Base-by-base conservation (phyloP, 1,140 invertebrate genomes). In the Cotesia chilonis region DNA sequence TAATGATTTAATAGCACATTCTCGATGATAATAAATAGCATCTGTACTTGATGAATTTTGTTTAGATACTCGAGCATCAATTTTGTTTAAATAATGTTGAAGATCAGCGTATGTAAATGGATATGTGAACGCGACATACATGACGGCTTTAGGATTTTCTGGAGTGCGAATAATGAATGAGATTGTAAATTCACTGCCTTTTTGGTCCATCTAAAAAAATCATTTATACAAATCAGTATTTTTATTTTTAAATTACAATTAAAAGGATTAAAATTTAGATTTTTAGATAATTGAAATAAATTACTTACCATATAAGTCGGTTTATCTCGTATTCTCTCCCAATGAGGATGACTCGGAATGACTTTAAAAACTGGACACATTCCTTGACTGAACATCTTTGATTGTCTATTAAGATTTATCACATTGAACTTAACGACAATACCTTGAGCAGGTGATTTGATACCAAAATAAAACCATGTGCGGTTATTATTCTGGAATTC, bases 381-480 rank as follows among this genome's bases (percentile, higher is more conserved):
- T 37, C 96, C 96, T 85, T 97, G 95, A 80, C 92, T 94, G 79
- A 95, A 97, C 87, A 98, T 92, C 87, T 96, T 96, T 20, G 92
- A 91, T 88, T 97, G 95, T 78, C 93, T 92, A 85, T 97, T 97
- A 69, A 97, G 84, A 87, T 97, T 96, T 80, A 95, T 90, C 51
- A 97, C 88, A 82, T 96, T 96, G 68, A 97, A 88, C 83, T 93
- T 93, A 47, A 96, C 90, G 75, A 89, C 78, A 28, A 87, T 82
- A 70, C 87, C 88, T 12, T 89, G 87, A 74, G 82, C 76, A 74
- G 80, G 80, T 2, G 87, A 89, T 84, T 89, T 90, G 41, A 98
- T 86, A n/a, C 94, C 94, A 90, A 98, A 98, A 82, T 96, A 93
- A 87, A 98, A 98, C 96, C 96, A 98, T 2, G 95, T 96, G 74